Evolutionary conservation across 2,113 vertebrate species (phyloP), one percentile per base, ranked within the genome.

Genomic region (Sylvia atricapilla): DNA sequence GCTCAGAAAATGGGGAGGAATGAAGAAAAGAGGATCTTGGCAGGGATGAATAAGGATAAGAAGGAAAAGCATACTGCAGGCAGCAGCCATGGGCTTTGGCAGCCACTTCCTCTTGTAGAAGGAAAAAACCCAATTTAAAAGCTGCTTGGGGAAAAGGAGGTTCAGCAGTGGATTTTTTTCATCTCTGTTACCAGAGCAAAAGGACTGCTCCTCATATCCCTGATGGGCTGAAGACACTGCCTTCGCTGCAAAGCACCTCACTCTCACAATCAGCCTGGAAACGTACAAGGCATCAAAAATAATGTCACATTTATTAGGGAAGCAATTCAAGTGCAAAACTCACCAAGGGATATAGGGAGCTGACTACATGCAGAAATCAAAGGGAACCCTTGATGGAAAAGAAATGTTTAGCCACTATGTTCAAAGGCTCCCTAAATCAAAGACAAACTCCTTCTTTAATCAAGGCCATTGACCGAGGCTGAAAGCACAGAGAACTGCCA

Each of bases 381-480:
- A 70, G 80, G 52, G 82, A 95, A 87, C 35, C 39, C 86, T 95
- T 94, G 93, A 96, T 84, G 9, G 86, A 93, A 93, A 90, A 73
- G 80, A 93, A 89, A 81, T 72, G 87, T 92, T 97, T 92, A 94
- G 92, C 90, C 68, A 80, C 88, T 70, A 11, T 67, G 91, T 93
- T 97, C 95, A 97, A 95, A 94, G 93, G 80, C 86, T 95, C 60
- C 58, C 60, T 94, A 94, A 96, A 96, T 97, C 94, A 97, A 97
- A 97, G 95, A 93, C 89, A 94, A 97, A 95, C 95, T 91, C 80
- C 86, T 89, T 89, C 92, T 95, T 96, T 94, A 96, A 95, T 96
- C 91, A 95, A 93, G 83, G 31, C 93, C 76, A 78, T 94, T 92
- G 91, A 96, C 95, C 93, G 64, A 78, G 85, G 84, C 89, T 94